Evolutionary conservation across 2,797 vertebrate genomes (phyloP).

Genomic region (Hyperoplus immaculatus): DNA sequence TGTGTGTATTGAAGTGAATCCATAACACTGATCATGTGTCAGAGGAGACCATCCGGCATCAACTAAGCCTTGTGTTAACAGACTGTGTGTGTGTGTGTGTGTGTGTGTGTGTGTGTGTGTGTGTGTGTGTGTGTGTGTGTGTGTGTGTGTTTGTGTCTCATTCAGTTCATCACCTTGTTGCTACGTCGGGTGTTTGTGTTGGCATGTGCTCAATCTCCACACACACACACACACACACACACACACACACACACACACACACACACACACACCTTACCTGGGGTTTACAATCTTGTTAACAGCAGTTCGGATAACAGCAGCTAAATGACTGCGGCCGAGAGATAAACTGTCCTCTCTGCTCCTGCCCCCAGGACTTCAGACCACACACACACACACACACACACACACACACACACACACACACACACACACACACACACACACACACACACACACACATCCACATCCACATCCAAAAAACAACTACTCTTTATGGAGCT

Average conservation of each 20-base stretch:
- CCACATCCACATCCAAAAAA: constrained; percentile 35
- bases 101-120: not conserved
- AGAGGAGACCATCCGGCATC: not conserved
- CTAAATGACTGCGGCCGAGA: constrained; percentile 62
- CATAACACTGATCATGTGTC: not conserved
- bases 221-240: constrained; percentile 5
- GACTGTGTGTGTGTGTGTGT: not conserved
- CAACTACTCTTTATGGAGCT: constrained; percentile 66
- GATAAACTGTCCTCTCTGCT: constrained; percentile 55
- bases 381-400: constrained; percentile 31
- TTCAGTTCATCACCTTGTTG: constrained; percentile 34
- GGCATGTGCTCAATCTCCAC: not conserved
- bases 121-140: not conserved
- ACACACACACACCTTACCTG: constrained; percentile 25
- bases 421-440: constrained; percentile 34
- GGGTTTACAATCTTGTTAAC: constrained; percentile 71
- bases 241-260: constrained; percentile 26
- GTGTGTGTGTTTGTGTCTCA: not conserved
- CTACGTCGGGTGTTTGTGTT: constrained; percentile 5
- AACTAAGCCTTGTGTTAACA: constrained; percentile 43
- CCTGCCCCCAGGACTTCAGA: constrained; percentile 21
- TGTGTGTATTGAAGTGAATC: too few species aligned
- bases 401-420: constrained; percentile 36
- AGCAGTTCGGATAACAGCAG: constrained; percentile 49
- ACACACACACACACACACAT: constrained; percentile 33